Conservation (phyloP, 2,113 vertebrate genomes). For the Opisthocomus hoazin region DNA sequence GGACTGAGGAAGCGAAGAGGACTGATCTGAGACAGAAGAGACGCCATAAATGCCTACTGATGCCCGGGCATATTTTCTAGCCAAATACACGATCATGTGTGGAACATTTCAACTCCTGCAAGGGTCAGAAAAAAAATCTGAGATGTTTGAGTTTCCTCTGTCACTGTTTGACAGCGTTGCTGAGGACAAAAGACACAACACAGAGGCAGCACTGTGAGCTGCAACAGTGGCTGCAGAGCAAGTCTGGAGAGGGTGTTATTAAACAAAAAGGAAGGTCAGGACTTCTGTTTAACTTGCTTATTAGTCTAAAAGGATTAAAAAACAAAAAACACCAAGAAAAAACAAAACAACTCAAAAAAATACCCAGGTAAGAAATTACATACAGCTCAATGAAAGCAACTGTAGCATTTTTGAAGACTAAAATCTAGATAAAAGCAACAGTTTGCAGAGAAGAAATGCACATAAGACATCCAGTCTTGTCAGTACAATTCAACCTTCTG, state of each 20-base stretch:
- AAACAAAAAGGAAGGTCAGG: not conserved
- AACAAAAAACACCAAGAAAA: not conserved
- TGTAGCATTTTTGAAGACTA: not conserved
- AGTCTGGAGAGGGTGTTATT: not conserved
- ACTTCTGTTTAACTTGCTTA: not conserved
- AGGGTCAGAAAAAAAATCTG: not conserved
- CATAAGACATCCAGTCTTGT: fast-evolving
- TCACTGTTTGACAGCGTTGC: not conserved
- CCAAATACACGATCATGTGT: fast-evolving
- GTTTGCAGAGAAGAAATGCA: not conserved
- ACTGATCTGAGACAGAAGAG: not conserved
- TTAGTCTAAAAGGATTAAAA: not conserved
- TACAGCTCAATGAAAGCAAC: not conserved
- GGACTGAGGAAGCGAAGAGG: not conserved
- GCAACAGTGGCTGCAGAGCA: not conserved
- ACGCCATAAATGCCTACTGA: not conserved
- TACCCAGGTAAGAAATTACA: not conserved
- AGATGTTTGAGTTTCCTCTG: not conserved
- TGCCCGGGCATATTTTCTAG: not conserved
- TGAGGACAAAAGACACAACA: not conserved
- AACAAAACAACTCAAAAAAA: not conserved
- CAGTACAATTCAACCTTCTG: not conserved
- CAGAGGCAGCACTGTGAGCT: not conserved
- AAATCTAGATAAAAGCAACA: not conserved
- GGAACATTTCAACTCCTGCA: not conserved